A percentile compares a stretch with the other conserved stretches of the same genome.
Evolutionary conservation across 2,797 vertebrate genomes (phyloP).

Genomic region (Crocodylus rhombifer): DNA sequence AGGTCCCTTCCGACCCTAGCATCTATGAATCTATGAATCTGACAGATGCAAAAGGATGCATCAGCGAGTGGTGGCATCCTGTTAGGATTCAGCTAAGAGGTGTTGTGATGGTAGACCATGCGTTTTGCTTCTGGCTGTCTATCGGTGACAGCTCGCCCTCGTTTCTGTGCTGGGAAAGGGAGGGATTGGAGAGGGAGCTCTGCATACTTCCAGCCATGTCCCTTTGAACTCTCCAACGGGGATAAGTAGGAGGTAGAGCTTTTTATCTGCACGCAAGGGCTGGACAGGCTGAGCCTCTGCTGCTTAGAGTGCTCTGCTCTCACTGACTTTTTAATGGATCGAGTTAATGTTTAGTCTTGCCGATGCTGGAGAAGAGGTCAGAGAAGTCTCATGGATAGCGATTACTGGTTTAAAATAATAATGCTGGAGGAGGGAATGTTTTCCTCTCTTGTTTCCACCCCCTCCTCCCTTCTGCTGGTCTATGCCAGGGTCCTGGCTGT

Average conservation of each 20-base stretch:
- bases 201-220: accelerated
- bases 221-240: neutral
- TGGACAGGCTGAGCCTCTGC: neutral
- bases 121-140: accelerated
- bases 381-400: neutral
- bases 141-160: neutral
- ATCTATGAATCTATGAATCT: too few species aligned
- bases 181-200: neutral
- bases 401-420: constrained; percentile 14
- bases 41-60: accelerated
- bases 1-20: too few species aligned
- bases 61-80: accelerated
- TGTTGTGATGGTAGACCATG: accelerated
- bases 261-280: neutral
- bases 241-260: neutral
- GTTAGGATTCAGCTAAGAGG: neutral
- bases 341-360: neutral
- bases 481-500: constrained; percentile 30
- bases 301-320: neutral
- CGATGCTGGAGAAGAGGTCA: neutral
- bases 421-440: neutral
- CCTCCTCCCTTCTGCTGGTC: constrained; percentile 29
- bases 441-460: neutral
- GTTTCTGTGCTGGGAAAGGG: neutral
- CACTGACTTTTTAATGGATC: neutral